These are phyloP conservation scores for Eucera pruinosa DNA, from an alignment of 2,888 invertebrate species.

Conservation along the genomic window DNA sequence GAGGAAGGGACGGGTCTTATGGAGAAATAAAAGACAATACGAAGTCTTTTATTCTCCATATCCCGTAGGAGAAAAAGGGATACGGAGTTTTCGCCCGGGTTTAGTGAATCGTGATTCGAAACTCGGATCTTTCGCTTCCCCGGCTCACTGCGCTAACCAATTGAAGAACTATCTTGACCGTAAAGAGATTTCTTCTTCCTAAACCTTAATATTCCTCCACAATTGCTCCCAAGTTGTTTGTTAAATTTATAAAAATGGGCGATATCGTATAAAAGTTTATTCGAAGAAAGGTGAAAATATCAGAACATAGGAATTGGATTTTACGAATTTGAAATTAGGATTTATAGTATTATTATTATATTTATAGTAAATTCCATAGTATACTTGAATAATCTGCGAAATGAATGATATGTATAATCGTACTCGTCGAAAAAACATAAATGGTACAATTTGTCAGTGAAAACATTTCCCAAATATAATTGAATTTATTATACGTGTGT, in stretches of 20 bases:
- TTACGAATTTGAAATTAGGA: too few relatives aligned
- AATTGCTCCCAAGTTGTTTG: neutral
- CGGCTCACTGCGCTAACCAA: constrained; percentile 5
- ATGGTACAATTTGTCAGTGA: too few relatives aligned
- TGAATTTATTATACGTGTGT: too few relatives aligned
- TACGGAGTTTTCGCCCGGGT: neutral
- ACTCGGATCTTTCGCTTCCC: constrained; percentile 1
- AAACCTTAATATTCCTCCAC: neutral
- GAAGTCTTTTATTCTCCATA: constrained; percentile 8
- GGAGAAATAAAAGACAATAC: constrained; percentile 21
- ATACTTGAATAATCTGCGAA: too few relatives aligned
- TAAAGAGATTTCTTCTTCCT: neutral
- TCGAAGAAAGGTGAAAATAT: too few relatives aligned
- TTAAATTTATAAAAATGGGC: neutral
- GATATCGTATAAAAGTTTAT: too few relatives aligned
- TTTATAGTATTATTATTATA: too few relatives aligned
- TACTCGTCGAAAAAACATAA: too few relatives aligned
- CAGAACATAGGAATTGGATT: too few relatives aligned
- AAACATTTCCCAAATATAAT: too few relatives aligned
- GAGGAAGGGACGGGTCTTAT: neutral
- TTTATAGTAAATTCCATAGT: too few relatives aligned
- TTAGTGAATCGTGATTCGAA: constrained; percentile 20
- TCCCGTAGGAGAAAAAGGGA: neutral
- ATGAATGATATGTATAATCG: too few relatives aligned
- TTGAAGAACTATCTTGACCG: neutral